These are phyloP conservation scores for Pomatostomus ruficeps DNA, from an alignment of 2,113 vertebrate genomes.

Conservation along the genomic window DNA sequence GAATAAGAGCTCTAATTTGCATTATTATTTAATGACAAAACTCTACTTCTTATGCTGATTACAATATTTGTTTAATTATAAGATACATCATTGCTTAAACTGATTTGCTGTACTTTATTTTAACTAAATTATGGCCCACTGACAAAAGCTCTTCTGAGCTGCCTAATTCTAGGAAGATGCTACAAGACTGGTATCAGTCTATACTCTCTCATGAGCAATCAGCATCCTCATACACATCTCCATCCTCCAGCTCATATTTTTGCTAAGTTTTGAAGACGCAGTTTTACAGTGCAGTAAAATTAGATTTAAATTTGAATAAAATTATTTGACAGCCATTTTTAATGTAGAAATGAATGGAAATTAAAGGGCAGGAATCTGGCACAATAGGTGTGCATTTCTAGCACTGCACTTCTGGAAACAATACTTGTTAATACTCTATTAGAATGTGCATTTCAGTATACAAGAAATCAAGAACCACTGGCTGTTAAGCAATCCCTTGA, in stretches of 20 bases:
- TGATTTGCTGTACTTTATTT: constrained; percentile 12
- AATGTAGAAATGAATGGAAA: not conserved
- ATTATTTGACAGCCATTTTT: not conserved
- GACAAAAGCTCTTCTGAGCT: not conserved
- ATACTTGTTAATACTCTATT: not conserved
- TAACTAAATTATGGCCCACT: not conserved
- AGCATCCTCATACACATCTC: not conserved
- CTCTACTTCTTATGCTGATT: not conserved
- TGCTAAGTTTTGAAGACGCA: not conserved
- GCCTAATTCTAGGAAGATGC: not conserved
- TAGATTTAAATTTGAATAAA: not conserved
- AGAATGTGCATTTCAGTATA: not conserved
- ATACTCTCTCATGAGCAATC: not conserved
- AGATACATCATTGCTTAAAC: not conserved
- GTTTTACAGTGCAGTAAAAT: not conserved
- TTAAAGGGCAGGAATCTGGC: not conserved
- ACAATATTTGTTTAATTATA: not conserved
- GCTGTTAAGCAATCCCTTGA: not conserved
- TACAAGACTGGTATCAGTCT: not conserved
- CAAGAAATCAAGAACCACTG: not conserved
- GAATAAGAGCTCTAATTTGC: constrained; percentile 6
- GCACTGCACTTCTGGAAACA: constrained; percentile 2
- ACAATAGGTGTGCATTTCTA: not conserved
- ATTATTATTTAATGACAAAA: constrained; percentile 34
- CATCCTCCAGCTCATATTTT: not conserved